A percentile compares a stretch with the other conserved stretches of the same genome.
Conservation (phyloP, 2,888 invertebrate genomes). For the Clunio marinus region DNA sequence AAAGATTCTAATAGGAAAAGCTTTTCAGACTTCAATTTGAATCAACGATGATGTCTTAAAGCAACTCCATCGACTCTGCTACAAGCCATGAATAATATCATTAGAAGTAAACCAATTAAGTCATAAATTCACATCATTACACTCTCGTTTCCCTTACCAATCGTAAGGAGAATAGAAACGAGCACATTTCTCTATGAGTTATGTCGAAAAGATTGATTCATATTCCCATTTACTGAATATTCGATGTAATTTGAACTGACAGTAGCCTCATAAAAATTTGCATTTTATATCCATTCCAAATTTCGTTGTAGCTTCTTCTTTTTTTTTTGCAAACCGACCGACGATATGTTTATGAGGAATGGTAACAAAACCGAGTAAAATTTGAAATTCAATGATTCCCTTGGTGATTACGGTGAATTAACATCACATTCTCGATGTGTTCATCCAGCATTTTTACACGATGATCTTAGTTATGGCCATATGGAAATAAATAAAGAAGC, state of each 20-base stretch:
- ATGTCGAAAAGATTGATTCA: background rate
- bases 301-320: background rate
- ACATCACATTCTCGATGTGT: conserved; percentile 18
- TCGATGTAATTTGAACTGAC: conserved; percentile 22
- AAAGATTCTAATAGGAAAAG: no score
- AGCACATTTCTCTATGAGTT: conserved; percentile 5
- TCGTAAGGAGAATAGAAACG: conserved; percentile 4
- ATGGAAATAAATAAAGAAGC: background rate
- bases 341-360: background rate
- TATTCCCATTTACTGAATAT: conserved; percentile 2
- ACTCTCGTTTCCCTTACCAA: background rate
- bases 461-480: background rate
- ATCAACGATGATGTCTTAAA: no score
- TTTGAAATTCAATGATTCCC: conserved; percentile 15
- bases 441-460: background rate
- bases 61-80: no score
- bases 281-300: conserved; percentile 24
- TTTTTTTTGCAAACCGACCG: no score
- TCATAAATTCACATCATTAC: background rate
- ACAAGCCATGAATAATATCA: no score
- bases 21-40: no score
- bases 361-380: background rate
- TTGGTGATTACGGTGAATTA: conserved; percentile 33
- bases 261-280: conserved; percentile 31
- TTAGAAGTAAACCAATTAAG: conserved; percentile 12